phyloP scores from a whole-genome alignment of 1,140 invertebrate genomes.

The Scaptomyza montana region DNA sequence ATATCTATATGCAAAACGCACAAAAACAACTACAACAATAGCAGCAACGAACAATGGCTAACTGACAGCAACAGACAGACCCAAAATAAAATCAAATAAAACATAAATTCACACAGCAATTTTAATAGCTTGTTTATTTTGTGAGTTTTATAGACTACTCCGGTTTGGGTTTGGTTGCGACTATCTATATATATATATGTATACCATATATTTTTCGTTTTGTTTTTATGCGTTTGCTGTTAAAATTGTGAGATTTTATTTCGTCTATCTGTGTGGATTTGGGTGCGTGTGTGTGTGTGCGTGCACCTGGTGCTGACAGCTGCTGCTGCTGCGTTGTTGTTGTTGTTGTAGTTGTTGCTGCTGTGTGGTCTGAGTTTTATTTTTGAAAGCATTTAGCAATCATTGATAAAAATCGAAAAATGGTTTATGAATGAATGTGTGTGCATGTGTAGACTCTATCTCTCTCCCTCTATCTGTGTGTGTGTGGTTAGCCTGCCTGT shows the following conservation, averaged over 20 bases:
- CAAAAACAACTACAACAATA: constrained; percentile 11
- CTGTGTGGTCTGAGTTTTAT: constrained; percentile 55
- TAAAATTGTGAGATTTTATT: constrained; percentile 38
- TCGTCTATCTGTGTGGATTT: constrained; percentile 18
- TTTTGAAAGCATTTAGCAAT: constrained; percentile 77
- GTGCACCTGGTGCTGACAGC: constrained; percentile 38
- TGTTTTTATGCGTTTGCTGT: constrained; percentile 16
- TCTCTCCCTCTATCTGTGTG: not conserved
- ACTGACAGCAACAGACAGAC: constrained; percentile 9
- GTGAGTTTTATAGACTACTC: constrained; percentile 7
- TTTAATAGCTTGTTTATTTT: constrained; percentile 46
- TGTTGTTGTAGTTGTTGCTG: constrained; percentile 11
- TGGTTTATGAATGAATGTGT: constrained; percentile 73
- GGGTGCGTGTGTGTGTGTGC: constrained; percentile 22
- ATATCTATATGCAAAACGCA: constrained; percentile 6
- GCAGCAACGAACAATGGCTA: constrained; percentile 36
- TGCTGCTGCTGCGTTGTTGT: constrained; percentile 9
- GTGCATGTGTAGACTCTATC: not conserved
- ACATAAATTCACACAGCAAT: constrained; percentile 46
- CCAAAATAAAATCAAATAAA: constrained; percentile 69
- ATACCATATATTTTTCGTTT: too few species aligned
- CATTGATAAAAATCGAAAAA: constrained; percentile 81
- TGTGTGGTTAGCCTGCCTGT: not conserved
- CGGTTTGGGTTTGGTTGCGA: constrained; percentile 12
- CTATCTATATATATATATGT: not conserved